Conservation (phyloP, 2,888 invertebrate species). For the Synergus gifuensis region DNA sequence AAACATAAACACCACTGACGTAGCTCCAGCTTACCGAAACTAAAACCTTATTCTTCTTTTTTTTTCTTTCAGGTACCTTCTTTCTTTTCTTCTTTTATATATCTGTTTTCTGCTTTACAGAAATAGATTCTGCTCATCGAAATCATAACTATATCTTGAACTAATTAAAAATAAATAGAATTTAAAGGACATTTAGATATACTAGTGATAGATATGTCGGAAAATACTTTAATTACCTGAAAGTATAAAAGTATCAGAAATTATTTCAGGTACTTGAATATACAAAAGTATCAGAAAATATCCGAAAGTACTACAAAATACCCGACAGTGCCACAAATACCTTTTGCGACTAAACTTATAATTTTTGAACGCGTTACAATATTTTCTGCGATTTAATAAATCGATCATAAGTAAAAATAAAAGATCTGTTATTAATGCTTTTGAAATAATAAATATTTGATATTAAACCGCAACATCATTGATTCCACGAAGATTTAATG, state of each 20-base stretch:
- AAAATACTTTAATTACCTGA: too few species aligned
- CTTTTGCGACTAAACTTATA: too few species aligned
- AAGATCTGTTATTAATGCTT: not conserved
- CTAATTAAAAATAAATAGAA: not conserved
- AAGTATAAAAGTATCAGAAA: too few species aligned
- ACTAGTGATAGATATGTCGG: not conserved
- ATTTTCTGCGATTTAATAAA: too few species aligned
- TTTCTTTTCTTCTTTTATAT: conserved; percentile 2
- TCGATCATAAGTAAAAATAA: too few species aligned
- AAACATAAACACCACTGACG: conserved; percentile 38
- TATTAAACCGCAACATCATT: not conserved
- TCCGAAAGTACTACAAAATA: too few species aligned
- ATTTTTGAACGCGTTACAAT: too few species aligned
- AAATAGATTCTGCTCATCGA: not conserved
- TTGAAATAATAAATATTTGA: conserved; percentile 3
- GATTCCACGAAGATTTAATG: conserved; percentile 25
- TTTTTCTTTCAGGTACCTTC: not conserved
- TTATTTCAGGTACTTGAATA: too few species aligned
- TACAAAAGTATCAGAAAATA: too few species aligned
- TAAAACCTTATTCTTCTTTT: not conserved
- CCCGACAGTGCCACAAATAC: too few species aligned
- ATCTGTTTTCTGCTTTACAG: not conserved
- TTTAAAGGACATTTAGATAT: not conserved
- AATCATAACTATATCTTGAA: not conserved
- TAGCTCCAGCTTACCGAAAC: not conserved